Conservation (phyloP, 2,888 invertebrate genomes). For the Ceriagrion tenellum region DNA sequence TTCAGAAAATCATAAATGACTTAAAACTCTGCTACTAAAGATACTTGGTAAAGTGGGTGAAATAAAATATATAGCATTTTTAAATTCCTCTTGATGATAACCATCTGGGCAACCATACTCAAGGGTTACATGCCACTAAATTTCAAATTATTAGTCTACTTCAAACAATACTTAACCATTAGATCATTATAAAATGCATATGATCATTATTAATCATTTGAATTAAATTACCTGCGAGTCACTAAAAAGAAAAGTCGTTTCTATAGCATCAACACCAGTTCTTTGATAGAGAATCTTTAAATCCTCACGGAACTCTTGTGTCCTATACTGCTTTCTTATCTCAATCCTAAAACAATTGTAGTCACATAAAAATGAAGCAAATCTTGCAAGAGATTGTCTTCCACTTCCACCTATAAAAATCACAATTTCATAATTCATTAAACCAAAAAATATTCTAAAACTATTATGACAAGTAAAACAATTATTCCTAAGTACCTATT, state of each 20-base stretch:
- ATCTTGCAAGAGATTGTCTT: slow-evolving; percentile 87
- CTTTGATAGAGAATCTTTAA: slow-evolving; percentile 86
- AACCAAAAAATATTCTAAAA: background rate
- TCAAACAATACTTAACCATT: too few relatives aligned
- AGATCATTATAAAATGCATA: too few relatives aligned
- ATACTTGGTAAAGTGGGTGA: too few relatives aligned
- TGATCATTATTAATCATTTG: background rate
- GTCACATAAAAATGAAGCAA: slow-evolving; percentile 90
- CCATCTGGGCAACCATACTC: too few relatives aligned
- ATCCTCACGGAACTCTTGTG: slow-evolving; percentile 90
- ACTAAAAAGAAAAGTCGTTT: slow-evolving; percentile 90
- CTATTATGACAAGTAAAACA: background rate
- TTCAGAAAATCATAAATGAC: too few relatives aligned
- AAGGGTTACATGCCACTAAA: too few relatives aligned
- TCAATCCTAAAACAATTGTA: slow-evolving; percentile 88
- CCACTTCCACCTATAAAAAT: slow-evolving; percentile 88
- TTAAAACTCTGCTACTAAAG: too few relatives aligned
- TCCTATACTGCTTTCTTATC: slow-evolving; percentile 88
- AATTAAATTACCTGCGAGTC: slow-evolving; percentile 84
- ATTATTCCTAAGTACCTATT: slow-evolving; percentile 80
- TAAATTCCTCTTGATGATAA: too few relatives aligned
- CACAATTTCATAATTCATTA: background rate
- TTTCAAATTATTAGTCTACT: too few relatives aligned
- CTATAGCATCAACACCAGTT: slow-evolving; percentile 87
- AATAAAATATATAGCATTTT: too few relatives aligned